Percentiles rank a stretch among this genome's conserved stretches.
These are phyloP conservation scores for Seira musarum DNA, from an alignment of 2,888 invertebrate genomes.

Conservation along the genomic window DNA sequence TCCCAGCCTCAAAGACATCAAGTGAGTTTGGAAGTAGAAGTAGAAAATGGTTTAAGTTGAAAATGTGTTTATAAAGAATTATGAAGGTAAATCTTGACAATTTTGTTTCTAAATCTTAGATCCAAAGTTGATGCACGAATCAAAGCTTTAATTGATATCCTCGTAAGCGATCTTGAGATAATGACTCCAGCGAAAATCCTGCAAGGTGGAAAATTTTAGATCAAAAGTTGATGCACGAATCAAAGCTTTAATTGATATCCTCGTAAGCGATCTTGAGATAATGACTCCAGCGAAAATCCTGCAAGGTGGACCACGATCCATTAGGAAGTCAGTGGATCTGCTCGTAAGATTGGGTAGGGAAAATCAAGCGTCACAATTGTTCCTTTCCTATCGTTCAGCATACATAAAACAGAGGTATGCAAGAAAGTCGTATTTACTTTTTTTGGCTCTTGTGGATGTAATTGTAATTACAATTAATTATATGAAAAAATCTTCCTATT, in stretches of 20 bases:
- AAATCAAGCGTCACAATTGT: conserved; percentile 76
- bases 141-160: conserved; percentile 85
- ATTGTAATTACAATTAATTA: conserved; percentile 32
- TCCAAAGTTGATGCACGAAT: conserved; percentile 79
- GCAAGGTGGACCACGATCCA: conserved; percentile 90
- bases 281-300: conserved; percentile 92
- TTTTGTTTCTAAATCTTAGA: conserved; percentile 73
- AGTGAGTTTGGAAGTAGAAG: conserved; percentile 70
- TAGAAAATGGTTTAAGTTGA: too few species aligned
- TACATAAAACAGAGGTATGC: conserved; percentile 72
- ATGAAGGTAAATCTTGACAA: too few species aligned
- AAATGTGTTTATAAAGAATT: too few species aligned
- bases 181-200: conserved; percentile 92
- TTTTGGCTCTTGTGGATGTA: neutral
- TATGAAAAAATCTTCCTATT: conserved; percentile 33
- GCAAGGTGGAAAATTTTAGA: conserved; percentile 89
- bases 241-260: conserved; percentile 85
- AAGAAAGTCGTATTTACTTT: neutral
- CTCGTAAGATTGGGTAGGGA: conserved; percentile 84
- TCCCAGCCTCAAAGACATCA: conserved; percentile 74
- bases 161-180: conserved; percentile 87
- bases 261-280: conserved; percentile 87
- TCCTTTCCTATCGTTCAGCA: conserved; percentile 74
- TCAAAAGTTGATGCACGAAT: conserved; percentile 79
- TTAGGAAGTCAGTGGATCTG: conserved; percentile 86